A percentile compares a stretch with the other conserved stretches of the same genome.
phyloP scores from a whole-genome alignment of 1,140 invertebrate genomes.

The Monochamus saltuarius region DNA sequence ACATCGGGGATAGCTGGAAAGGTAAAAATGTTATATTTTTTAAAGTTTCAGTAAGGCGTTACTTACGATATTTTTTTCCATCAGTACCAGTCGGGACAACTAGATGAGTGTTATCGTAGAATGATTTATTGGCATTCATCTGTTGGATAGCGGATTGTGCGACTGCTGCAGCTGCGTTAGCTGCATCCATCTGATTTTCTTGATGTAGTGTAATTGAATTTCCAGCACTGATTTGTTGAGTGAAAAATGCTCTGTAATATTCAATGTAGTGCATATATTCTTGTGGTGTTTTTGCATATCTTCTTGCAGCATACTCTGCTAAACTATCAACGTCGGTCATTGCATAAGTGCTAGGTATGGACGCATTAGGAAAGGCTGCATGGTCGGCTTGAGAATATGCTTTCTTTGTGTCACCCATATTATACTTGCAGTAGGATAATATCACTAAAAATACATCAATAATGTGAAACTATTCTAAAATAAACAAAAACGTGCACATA shows the following conservation, averaged over 20 bases:
- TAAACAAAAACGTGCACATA: slow-evolving; percentile 34
- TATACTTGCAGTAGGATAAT: slow-evolving; percentile 64
- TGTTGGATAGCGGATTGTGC: slow-evolving; percentile 86
- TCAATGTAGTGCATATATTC: slow-evolving; percentile 73
- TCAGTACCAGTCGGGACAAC: slow-evolving; percentile 59
- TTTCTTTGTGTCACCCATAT: slow-evolving; percentile 52
- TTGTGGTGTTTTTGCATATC: slow-evolving; percentile 73
- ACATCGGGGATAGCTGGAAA: slow-evolving; percentile 79
- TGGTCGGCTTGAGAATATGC: slow-evolving; percentile 48
- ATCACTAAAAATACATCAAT: slow-evolving; percentile 45
- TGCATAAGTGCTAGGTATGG: slow-evolving; percentile 56
- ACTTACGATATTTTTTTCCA: slow-evolving; percentile 68
- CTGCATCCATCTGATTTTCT: slow-evolving; percentile 62
- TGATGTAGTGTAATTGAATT: slow-evolving; percentile 59
- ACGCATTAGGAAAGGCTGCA: slow-evolving; percentile 43
- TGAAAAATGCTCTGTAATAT: slow-evolving; percentile 83
- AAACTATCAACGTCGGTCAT: slow-evolving; percentile 71
- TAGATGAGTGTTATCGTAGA: slow-evolving; percentile 43
- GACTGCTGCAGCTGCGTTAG: slow-evolving; percentile 86
- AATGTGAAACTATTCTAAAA: not conserved
- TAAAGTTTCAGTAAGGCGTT: not conserved
- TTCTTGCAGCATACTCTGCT: slow-evolving; percentile 74
- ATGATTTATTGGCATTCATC: slow-evolving; percentile 61
- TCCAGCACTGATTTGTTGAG: slow-evolving; percentile 68
- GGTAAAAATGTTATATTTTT: slow-evolving; percentile 33